phyloP scores from a whole-genome alignment of 2,888 invertebrate genomes.

The Coenonympha glycerion region DNA sequence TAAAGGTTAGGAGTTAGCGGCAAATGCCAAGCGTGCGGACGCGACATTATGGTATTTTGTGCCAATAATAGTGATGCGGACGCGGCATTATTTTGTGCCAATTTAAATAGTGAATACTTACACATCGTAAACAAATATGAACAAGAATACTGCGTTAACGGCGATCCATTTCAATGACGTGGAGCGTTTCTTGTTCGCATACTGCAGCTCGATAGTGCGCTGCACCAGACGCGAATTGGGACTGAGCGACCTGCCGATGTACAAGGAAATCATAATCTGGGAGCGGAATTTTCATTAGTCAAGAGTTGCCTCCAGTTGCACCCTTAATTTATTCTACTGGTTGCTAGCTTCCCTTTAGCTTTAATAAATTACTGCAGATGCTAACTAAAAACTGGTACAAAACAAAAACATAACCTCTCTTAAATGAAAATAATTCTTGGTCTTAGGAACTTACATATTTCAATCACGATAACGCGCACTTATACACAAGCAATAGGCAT shows the following conservation, averaged over 20 bases:
- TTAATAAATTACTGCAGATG: neutral
- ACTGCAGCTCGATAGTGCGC: conserved; percentile 71
- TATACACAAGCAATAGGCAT: too few species aligned
- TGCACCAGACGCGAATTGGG: conserved; percentile 65
- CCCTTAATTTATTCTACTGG: neutral
- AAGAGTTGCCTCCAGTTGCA: too few species aligned
- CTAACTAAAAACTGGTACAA: conserved; percentile 7
- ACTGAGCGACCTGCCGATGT: conserved; percentile 43
- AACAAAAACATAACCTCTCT: conserved; percentile 14
- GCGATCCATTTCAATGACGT: conserved; percentile 76
- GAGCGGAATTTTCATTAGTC: neutral
- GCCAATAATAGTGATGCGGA: neutral
- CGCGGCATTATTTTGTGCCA: neutral
- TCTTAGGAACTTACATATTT: too few species aligned
- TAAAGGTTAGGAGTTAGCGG: too few species aligned
- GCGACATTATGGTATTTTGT: neutral
- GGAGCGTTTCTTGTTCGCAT: conserved; percentile 66
- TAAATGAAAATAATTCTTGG: too few species aligned
- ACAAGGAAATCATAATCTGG: neutral
- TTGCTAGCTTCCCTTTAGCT: neutral
- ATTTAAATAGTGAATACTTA: conserved; percentile 46
- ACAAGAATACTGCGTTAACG: conserved; percentile 72
- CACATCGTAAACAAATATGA: conserved; percentile 78
- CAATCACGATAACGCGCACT: too few species aligned
- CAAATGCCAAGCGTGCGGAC: too few species aligned